These are phyloP conservation scores for Amblyteles armatorius DNA, from an alignment of 2,888 invertebrate genomes.

Conservation along the genomic window DNA sequence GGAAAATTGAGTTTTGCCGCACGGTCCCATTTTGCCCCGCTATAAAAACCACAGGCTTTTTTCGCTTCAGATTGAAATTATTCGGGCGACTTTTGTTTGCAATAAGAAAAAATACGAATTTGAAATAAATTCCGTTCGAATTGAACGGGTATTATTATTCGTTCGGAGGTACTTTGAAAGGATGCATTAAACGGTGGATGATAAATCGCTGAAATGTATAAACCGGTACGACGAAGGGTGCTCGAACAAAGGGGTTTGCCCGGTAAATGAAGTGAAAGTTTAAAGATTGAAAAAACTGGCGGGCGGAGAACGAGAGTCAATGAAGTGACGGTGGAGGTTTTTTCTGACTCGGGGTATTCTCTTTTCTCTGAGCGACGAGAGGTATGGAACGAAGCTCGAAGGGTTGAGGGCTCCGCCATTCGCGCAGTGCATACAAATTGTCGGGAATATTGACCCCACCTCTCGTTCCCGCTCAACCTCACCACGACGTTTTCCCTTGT, in stretches of 20 bases:
- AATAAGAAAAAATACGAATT: background rate
- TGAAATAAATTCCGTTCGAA: background rate
- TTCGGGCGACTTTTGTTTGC: too few species aligned
- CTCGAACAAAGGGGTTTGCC: conserved; percentile 13
- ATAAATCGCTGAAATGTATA: background rate
- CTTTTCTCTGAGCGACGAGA: conserved; percentile 44
- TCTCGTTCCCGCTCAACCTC: conserved; percentile 59
- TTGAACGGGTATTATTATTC: background rate
- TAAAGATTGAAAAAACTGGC: conserved; percentile 44
- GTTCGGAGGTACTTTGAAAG: background rate
- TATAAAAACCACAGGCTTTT: too few species aligned
- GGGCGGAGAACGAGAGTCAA: conserved; percentile 41
- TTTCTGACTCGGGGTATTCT: conserved; percentile 32
- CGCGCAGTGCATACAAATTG: conserved; percentile 73
- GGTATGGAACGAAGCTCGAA: conserved; percentile 49
- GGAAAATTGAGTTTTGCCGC: too few species aligned
- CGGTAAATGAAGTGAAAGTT: conserved; percentile 47
- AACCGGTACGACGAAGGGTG: background rate
- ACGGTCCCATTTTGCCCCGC: too few species aligned
- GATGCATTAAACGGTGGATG: background rate
- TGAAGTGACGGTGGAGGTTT: conserved; percentile 31
- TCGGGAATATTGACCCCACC: conserved; percentile 66
- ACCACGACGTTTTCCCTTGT: conserved; percentile 35
- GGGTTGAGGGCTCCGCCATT: conserved; percentile 69
- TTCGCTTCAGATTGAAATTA: too few species aligned